Evolutionary conservation across 2,797 vertebrate species (phyloP), one percentile per base, ranked within the genome.

Genomic region (Pipistrellus pipistrellus): DNA sequence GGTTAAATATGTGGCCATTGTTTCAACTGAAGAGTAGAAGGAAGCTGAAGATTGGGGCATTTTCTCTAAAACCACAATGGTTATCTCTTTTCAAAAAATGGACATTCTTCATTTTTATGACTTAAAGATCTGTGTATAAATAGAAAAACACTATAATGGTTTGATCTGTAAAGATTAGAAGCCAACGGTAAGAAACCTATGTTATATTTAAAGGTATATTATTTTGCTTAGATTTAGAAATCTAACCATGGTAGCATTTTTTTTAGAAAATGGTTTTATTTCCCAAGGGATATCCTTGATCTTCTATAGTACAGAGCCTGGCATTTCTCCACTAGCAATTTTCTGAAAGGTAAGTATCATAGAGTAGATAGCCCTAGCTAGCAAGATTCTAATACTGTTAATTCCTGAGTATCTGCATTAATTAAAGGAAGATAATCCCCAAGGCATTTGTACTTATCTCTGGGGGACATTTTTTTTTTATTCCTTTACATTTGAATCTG

Each of bases 51-150:
- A 80, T 69, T 62, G 59, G 35, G 21, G 2, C 8, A 12, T 93
- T 91, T 95, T 85, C 77, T 94, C 35, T 85, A 48, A 35, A n/a
- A 90, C 14, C 71, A 14, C 46, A 78, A 51, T 94, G 82, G 55
- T 15, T 80, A 76, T 62, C n/a, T 77, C n/a, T 93, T 75, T 92
- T 93, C 41, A 62, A 59, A 93, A 92, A 84, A 62, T 89, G n/a
- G 73, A 20, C 11, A 71, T 68, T 57, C 30, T 94, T 85, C 11
- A 35, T 84, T 90, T 94, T 93, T 82, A 85, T 78, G 62, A 88
- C 23, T 84, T 93, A 17, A 73, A 83, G 44, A 75, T 92, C 32
- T 83, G 5, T 88, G 41, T 91, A 96, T 93, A 55, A 21, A 68
- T 27, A 84, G 48, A 13, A 82, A 86, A 73, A 88, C 44, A 27